Percentiles rank a stretch among this genome's conserved stretches.
These are phyloP conservation scores for Drosophila buzzatii DNA, from an alignment of 2,888 invertebrate species.

Conservation along the genomic window DNA sequence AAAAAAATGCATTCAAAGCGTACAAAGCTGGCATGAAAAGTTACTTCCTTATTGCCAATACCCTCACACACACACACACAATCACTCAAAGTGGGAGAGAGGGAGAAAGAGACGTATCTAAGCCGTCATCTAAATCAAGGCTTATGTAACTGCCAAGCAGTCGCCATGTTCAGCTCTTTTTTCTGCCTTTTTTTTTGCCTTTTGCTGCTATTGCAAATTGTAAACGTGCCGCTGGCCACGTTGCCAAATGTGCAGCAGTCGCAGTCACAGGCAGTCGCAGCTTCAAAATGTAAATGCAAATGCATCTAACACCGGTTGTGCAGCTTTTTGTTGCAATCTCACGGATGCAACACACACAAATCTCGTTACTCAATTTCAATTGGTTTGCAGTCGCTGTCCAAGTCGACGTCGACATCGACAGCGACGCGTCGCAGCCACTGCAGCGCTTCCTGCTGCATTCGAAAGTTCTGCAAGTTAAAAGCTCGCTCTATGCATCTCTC, in stretches of 20 bases:
- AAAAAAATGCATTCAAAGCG: slow-evolving; percentile 48
- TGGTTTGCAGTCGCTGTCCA: slow-evolving; percentile 59
- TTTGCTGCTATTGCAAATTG: slow-evolving; percentile 65
- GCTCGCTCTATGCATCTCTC: slow-evolving; percentile 20
- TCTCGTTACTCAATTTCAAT: slow-evolving; percentile 81
- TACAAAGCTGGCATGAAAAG: slow-evolving; percentile 71
- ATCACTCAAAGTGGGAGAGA: slow-evolving; percentile 4
- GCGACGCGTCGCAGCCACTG: slow-evolving; percentile 33
- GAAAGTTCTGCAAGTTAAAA: slow-evolving; percentile 64
- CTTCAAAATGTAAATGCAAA: slow-evolving; percentile 79
- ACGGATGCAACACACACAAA: slow-evolving; percentile 61
- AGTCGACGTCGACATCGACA: slow-evolving; percentile 16
- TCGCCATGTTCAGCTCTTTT: slow-evolving; percentile 59
- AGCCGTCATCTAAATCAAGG: slow-evolving; percentile 78
- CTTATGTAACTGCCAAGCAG: slow-evolving; percentile 73
- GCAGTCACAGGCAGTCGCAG: slow-evolving; percentile 39
- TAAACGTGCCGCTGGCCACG: slow-evolving; percentile 68
- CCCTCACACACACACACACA: slow-evolving; percentile 26
- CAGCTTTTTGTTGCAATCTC: slow-evolving; percentile 72
- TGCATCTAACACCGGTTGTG: slow-evolving; percentile 80
- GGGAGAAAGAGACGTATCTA: slow-evolving; percentile 37
- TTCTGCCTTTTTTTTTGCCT: slow-evolving; percentile 26
- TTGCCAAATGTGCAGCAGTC: slow-evolving; percentile 61
- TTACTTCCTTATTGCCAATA: slow-evolving; percentile 79
- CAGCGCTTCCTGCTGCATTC: slow-evolving; percentile 66